A percentile compares a stretch with the other conserved stretches of the same genome.
Conservation (phyloP, 2,113 vertebrate species). For the Heptranchias perlo region DNA sequence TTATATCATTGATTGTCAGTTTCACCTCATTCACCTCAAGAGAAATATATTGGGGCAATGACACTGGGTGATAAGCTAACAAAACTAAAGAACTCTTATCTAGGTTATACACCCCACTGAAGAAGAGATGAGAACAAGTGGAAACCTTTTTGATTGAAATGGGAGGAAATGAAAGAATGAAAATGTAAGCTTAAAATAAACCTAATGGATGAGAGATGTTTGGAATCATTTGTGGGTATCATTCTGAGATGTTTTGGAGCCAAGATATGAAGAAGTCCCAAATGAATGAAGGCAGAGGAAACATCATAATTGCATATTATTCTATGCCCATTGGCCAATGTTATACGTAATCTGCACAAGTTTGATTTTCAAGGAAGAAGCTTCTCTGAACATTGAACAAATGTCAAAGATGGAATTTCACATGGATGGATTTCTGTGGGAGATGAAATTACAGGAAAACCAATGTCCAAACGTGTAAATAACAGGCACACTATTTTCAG, state of each 20-base stretch:
- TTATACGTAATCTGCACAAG: background rate
- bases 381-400: background rate
- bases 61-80: background rate
- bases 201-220: background rate
- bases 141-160: background rate
- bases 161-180: background rate
- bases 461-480: background rate
- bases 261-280: background rate
- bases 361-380: constrained; percentile 18
- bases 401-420: background rate
- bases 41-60: too few species aligned
- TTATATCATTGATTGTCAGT: background rate
- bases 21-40: background rate
- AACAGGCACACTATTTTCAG: background rate
- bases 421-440: background rate
- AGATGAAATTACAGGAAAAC: background rate
- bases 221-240: background rate
- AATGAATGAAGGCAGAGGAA: background rate
- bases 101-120: too few species aligned
- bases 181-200: background rate
- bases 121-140: too few species aligned
- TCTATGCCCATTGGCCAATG: background rate
- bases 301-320: background rate
- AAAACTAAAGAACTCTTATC: background rate
- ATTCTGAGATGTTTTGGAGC: background rate